A percentile compares a stretch with the other conserved stretches of the same genome.
Evolutionary conservation across 2,888 invertebrate genomes (phyloP).

Genomic region (Periphyllus acericola): DNA sequence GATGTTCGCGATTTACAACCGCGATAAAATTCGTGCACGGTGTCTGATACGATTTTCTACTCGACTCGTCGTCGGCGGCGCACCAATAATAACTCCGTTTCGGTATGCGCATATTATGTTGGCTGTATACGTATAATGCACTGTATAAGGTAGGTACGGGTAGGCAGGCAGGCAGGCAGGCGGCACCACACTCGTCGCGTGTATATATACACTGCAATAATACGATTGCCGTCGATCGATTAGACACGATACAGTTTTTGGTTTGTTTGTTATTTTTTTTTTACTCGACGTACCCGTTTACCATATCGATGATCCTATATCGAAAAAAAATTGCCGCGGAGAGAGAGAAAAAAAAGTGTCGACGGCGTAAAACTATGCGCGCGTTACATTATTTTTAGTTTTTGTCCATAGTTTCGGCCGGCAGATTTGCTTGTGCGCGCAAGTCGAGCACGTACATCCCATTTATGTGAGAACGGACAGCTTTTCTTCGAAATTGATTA

Average conservation of each 20-base stretch:
- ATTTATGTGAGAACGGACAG: no score
- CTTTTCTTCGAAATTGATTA: no score
- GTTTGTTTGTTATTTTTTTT: background rate
- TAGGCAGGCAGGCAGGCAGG: no score
- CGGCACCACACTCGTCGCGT: no score
- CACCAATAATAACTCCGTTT: slow-evolving; percentile 33
- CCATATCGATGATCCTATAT: background rate
- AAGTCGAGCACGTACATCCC: no score
- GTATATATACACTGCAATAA: no score
- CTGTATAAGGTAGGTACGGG: background rate
- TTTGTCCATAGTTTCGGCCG: background rate
- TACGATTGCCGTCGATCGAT: slow-evolving; percentile 2
- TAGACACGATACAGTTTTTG: slow-evolving; percentile 11
- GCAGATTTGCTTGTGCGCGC: no score
- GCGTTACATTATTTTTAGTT: background rate
- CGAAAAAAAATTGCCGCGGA: background rate
- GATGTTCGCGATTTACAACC: slow-evolving; percentile 8
- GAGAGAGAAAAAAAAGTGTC: background rate
- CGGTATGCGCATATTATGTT: slow-evolving; percentile 10
- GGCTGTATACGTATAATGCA: background rate
- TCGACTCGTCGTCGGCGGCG: slow-evolving; percentile 33
- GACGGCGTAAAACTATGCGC: background rate
- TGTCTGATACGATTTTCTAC: slow-evolving; percentile 39
- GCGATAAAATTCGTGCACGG: slow-evolving; percentile 28
- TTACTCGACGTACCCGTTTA: background rate